These are phyloP conservation scores for Steinernema feltiae DNA, from an alignment of 1,140 invertebrate genomes.

Conservation along the genomic window DNA sequence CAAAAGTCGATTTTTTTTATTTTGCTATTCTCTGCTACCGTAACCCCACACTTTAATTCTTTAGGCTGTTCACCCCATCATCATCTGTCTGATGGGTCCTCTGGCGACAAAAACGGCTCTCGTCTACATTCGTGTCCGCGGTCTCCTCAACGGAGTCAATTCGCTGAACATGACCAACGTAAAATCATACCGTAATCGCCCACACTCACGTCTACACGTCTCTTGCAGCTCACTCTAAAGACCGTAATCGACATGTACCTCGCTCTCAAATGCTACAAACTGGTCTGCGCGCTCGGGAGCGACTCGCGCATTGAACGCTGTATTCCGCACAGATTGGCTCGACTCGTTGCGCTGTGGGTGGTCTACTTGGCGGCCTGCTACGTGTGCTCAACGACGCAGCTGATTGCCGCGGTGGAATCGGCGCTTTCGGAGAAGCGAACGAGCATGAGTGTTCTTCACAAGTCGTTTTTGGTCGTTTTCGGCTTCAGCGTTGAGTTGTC, in stretches of 20 bases:
- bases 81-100: slow-evolving; percentile 2
- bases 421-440: background rate
- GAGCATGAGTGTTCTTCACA: background rate
- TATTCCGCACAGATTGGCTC: background rate
- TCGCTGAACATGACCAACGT: background rate
- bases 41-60: background rate
- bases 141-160: background rate
- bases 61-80: background rate
- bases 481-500: background rate
- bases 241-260: background rate
- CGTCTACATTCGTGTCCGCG: background rate
- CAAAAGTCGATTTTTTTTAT: background rate
- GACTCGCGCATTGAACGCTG: background rate
- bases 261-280: background rate
- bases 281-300: background rate
- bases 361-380: background rate
- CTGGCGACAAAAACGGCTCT: background rate
- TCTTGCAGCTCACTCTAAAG: background rate
- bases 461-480: background rate
- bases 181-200: background rate
- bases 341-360: background rate
- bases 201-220: too few relatives aligned
- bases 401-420: background rate
- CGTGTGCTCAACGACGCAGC: background rate
- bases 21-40: background rate